These are phyloP conservation scores for Phrynocephalus guinanensis DNA, from an alignment of 2,797 vertebrate species.

Conservation along the genomic window DNA sequence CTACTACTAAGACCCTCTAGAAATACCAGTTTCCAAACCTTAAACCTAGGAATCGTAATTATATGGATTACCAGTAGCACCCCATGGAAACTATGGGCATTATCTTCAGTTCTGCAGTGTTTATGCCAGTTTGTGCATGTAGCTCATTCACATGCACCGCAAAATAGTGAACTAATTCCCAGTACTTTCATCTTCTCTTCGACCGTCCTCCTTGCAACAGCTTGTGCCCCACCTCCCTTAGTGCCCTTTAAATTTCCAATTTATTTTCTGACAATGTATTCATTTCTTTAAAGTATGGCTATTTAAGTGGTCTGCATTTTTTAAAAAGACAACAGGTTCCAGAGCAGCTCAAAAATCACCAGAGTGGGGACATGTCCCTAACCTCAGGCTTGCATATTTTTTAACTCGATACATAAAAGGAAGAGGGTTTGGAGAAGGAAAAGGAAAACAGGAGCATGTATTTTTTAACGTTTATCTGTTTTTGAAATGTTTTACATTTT, in stretches of 20 bases:
- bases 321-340: no score
- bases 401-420: background rate
- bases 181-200: background rate
- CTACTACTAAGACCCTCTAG: background rate
- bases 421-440: background rate
- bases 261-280: background rate
- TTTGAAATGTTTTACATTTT: no score
- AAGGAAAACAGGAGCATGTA: background rate
- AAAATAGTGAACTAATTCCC: background rate
- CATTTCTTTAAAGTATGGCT: background rate
- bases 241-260: background rate
- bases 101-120: background rate
- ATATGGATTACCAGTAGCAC: background rate
- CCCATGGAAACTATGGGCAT: background rate
- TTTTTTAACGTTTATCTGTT: background rate
- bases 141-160: background rate
- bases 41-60: background rate
- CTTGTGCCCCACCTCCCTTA: background rate
- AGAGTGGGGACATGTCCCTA: background rate
- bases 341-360: background rate
- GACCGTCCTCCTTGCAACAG: no score
- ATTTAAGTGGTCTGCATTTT: no score
- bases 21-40: constrained; percentile 11
- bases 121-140: background rate
- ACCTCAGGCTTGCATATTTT: background rate